Conservation (phyloP, 2,888 invertebrate genomes). For the Vesta saturnalis region DNA sequence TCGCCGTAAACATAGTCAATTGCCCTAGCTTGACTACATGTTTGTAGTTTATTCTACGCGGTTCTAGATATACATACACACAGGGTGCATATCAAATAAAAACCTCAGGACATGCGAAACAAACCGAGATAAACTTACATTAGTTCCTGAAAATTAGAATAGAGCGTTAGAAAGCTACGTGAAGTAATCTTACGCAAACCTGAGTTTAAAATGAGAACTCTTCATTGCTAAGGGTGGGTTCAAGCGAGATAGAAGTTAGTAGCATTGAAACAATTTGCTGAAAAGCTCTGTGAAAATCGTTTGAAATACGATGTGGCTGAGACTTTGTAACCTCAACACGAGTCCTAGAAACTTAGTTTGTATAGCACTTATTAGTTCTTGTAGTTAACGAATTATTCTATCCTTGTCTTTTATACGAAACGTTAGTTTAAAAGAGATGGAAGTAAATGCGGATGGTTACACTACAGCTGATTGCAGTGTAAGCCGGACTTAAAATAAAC, state of each 20-base stretch:
- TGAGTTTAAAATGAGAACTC: slow-evolving; percentile 3
- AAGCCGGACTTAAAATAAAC: slow-evolving; percentile 35
- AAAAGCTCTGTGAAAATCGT: slow-evolving; percentile 46
- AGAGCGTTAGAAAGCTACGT: slow-evolving; percentile 16
- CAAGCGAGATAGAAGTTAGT: slow-evolving; percentile 23
- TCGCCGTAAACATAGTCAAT: slow-evolving; percentile 47
- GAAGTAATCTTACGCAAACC: slow-evolving; percentile 13
- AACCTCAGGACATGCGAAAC: slow-evolving; percentile 30
- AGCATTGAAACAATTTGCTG: slow-evolving; percentile 43
- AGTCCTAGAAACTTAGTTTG: slow-evolving; percentile 48
- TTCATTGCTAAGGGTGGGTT: background rate
- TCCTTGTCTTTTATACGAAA: slow-evolving; percentile 19
- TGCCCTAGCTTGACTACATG: slow-evolving; percentile 38
- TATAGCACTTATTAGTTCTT: slow-evolving; percentile 48
- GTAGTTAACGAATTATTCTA: slow-evolving; percentile 32
- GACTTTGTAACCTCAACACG: slow-evolving; percentile 48
- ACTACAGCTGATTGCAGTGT: slow-evolving; percentile 22
- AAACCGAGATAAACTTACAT: slow-evolving; percentile 32
- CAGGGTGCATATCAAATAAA: slow-evolving; percentile 29
- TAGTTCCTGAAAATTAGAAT: slow-evolving; percentile 21
- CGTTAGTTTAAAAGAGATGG: background rate
- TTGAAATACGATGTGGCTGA: slow-evolving; percentile 49
- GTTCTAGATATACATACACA: slow-evolving; percentile 35
- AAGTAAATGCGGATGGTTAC: slow-evolving; percentile 18
- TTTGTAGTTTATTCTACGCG: slow-evolving; percentile 39